Conservation (phyloP, 2,888 invertebrate genomes). For the Iphiclides podalirius region DNA sequence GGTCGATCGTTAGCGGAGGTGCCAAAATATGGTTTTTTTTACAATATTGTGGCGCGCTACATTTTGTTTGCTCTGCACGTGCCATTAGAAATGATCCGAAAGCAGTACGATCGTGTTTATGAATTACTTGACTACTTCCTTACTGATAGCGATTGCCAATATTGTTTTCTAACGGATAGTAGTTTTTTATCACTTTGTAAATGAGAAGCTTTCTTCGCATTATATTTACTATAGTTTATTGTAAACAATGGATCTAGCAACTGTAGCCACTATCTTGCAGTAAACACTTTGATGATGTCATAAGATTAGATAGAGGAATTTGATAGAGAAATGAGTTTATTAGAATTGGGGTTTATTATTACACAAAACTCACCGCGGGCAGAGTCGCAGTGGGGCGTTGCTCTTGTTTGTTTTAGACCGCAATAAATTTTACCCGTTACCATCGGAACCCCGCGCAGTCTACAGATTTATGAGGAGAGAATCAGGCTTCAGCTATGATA, state of each 20-base stretch:
- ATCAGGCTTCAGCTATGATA: constrained; percentile 46
- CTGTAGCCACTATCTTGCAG: too few species aligned
- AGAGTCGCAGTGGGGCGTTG: constrained; percentile 52
- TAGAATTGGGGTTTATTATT: constrained; percentile 40
- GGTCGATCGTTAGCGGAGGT: constrained; percentile 66
- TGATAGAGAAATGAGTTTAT: not conserved
- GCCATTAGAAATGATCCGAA: constrained; percentile 15
- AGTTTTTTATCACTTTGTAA: too few species aligned
- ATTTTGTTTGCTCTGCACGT: constrained; percentile 22
- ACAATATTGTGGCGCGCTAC: constrained; percentile 28
- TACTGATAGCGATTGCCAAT: too few species aligned
- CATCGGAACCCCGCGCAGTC: constrained; percentile 58
- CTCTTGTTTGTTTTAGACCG: constrained; percentile 58
- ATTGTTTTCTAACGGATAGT: too few species aligned
- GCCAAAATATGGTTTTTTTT: constrained; percentile 49
- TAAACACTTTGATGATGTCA: too few species aligned
- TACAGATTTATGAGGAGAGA: constrained; percentile 59
- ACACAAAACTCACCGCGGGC: constrained; percentile 36
- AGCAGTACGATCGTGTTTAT: too few species aligned
- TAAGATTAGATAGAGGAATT: too few species aligned
- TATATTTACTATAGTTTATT: too few species aligned
- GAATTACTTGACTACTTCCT: too few species aligned
- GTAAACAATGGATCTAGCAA: too few species aligned
- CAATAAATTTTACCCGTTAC: constrained; percentile 60
- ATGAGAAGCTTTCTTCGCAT: too few species aligned